phyloP scores from a whole-genome alignment of 2,113 vertebrate species.

The Strix uralensis region DNA sequence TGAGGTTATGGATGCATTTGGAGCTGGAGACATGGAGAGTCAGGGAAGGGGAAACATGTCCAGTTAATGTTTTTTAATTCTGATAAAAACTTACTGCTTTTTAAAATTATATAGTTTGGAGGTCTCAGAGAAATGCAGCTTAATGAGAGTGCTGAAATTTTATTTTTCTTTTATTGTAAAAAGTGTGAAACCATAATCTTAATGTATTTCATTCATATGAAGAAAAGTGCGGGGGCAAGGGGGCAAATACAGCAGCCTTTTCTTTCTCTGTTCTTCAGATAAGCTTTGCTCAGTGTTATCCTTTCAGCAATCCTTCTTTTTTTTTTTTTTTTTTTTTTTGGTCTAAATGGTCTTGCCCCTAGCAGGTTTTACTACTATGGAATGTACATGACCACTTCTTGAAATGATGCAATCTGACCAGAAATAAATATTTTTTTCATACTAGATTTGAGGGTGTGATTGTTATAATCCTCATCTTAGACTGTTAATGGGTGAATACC shows the following conservation, averaged over 20 bases:
- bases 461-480: slow-evolving; percentile 81
- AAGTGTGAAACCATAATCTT: slow-evolving; percentile 14
- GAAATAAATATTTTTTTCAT: slow-evolving; percentile 89
- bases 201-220: slow-evolving; percentile 39
- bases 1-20: not conserved
- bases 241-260: slow-evolving; percentile 51
- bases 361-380: slow-evolving; percentile 72
- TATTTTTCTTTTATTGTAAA: not conserved
- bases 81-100: not conserved
- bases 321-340: slow-evolving; percentile 49
- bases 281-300: slow-evolving; percentile 54
- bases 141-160: slow-evolving; percentile 1
- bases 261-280: slow-evolving; percentile 45
- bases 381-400: slow-evolving; percentile 73
- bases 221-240: not conserved
- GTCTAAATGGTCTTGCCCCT: slow-evolving; percentile 74
- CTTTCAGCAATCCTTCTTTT: slow-evolving; percentile 66
- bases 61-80: not conserved
- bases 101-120: not conserved
- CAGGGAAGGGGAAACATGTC: not conserved
- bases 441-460: slow-evolving; percentile 83
- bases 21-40: rapidly evolving
- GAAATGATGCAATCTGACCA: slow-evolving; percentile 88
- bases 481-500: slow-evolving; percentile 72
- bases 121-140: not conserved